Conservation (phyloP, 2,888 invertebrate genomes). For the Ochlodes sylvanus region DNA sequence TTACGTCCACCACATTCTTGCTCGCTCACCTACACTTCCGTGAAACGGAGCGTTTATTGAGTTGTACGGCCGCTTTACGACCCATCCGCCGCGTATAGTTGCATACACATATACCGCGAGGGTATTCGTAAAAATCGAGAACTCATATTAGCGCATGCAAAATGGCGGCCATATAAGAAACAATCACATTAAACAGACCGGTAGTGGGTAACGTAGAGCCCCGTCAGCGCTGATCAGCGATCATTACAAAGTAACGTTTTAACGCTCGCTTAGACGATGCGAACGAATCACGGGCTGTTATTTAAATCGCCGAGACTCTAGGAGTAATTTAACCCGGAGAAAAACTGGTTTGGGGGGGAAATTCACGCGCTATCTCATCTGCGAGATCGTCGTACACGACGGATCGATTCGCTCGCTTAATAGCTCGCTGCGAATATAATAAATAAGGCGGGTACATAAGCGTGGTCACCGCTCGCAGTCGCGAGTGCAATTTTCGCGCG, state of each 20-base stretch:
- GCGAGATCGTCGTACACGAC: constrained; percentile 40
- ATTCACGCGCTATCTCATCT: constrained; percentile 60
- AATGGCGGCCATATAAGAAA: constrained; percentile 42
- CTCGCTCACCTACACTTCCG: constrained; percentile 58
- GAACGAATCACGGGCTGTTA: constrained; percentile 65
- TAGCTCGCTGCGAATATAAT: constrained; percentile 49
- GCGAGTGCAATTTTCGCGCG: constrained; percentile 66
- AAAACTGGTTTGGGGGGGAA: constrained; percentile 64
- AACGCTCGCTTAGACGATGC: constrained; percentile 59
- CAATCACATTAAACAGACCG: constrained; percentile 53
- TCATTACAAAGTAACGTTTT: constrained; percentile 65
- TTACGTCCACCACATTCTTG: constrained; percentile 40
- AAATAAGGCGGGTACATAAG: constrained; percentile 53
- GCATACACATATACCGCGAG: constrained; percentile 34
- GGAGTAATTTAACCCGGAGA: constrained; percentile 63
- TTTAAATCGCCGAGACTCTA: constrained; percentile 67
- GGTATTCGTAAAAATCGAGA: constrained; percentile 6
- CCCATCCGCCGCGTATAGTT: constrained; percentile 52
- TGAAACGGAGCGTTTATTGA: constrained; percentile 61
- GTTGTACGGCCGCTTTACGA: constrained; percentile 52
- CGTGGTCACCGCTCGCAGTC: constrained; percentile 60
- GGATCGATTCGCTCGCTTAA: constrained; percentile 56
- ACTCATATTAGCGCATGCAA: constrained; percentile 24
- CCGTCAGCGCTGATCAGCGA: constrained; percentile 56
- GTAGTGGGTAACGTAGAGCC: constrained; percentile 54